A percentile compares a stretch with the other conserved stretches of the same genome.
Evolutionary conservation across 1,140 invertebrate species (phyloP).

Genomic region (Arion vulgaris): DNA sequence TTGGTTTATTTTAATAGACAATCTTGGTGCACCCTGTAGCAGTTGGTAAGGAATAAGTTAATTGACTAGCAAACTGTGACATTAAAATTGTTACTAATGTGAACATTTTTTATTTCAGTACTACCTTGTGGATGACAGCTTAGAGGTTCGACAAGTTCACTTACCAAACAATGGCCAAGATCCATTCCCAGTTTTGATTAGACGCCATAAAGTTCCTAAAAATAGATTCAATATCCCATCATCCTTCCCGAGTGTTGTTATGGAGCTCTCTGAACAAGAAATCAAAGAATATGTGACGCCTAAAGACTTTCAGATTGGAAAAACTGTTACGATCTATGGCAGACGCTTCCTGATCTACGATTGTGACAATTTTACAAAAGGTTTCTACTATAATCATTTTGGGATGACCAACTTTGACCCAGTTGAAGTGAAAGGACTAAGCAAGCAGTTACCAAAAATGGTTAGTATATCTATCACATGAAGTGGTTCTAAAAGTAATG

Average conservation of each 20-base stretch:
- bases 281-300: conserved; percentile 82
- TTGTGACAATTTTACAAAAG: conserved; percentile 85
- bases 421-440: conserved; percentile 64
- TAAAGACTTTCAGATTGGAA: conserved; percentile 84
- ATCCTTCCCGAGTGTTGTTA: conserved; percentile 66
- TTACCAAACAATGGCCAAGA: conserved; percentile 81
- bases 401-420: conserved; percentile 72
- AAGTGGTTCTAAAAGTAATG: too few relatives aligned
- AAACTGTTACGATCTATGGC: conserved; percentile 84
- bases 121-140: conserved; percentile 85
- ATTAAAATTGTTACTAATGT: too few relatives aligned
- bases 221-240: conserved; percentile 82
- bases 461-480: too few relatives aligned
- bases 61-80: too few relatives aligned
- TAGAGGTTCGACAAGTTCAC: conserved; percentile 83
- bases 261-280: conserved; percentile 81
- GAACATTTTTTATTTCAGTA: conserved; percentile 76
- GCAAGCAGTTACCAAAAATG: conserved; percentile 67
- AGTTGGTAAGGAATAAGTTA: too few relatives aligned
- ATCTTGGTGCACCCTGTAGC: too few relatives aligned
- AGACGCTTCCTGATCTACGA: conserved; percentile 84
- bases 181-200: conserved; percentile 82
- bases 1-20: too few relatives aligned
- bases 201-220: conserved; percentile 84
- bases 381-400: conserved; percentile 82